Evolutionary conservation across 2,888 invertebrate genomes (phyloP).

Genomic region (Dolichopus griseipennis): DNA sequence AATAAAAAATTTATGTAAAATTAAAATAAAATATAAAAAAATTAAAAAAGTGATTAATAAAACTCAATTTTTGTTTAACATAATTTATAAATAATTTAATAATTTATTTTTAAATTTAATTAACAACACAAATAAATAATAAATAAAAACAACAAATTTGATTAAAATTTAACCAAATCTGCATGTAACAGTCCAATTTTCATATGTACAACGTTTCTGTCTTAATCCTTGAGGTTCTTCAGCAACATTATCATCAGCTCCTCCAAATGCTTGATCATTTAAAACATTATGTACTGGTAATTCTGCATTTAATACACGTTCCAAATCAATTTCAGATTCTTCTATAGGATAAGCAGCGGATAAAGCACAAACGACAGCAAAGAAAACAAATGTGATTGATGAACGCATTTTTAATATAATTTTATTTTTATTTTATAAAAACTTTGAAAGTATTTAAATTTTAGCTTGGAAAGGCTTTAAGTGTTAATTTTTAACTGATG

Average conservation of each 20-base stretch:
- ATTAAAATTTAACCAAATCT: background rate
- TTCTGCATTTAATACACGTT: background rate
- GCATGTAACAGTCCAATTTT: constrained; percentile 2
- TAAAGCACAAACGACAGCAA: background rate
- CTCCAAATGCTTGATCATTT: background rate
- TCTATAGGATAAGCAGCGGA: background rate
- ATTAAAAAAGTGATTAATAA: no score
- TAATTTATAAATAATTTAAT: no score
- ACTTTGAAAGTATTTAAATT: background rate
- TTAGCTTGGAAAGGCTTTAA: background rate
- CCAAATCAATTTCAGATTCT: background rate
- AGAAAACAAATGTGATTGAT: background rate
- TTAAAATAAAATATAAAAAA: no score
- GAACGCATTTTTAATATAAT: background rate
- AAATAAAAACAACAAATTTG: no score
- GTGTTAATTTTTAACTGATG: background rate
- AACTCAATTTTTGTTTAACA: no score
- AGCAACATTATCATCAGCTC: background rate
- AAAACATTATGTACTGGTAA: background rate
- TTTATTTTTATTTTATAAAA: background rate
- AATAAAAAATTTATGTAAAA: no score
- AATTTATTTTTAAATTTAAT: no score
- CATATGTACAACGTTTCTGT: background rate
- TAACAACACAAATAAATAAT: no score
- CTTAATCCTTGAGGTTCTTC: background rate